Base-by-base conservation (phyloP, 2,797 vertebrate genomes). In the Hippoglossus hippoglossus region DNA sequence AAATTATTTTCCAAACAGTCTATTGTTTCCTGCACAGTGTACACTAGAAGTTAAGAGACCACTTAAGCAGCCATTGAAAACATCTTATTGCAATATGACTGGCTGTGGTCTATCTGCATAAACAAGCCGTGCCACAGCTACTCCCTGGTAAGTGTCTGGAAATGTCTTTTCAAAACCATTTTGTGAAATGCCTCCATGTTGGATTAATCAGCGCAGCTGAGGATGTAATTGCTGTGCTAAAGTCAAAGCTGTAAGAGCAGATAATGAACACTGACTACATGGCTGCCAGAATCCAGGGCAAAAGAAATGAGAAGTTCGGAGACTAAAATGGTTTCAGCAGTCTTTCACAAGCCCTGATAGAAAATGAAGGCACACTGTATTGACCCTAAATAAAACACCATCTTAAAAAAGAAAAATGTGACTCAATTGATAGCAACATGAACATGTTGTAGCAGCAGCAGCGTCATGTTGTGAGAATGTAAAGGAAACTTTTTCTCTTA, bases 181-280 rank as follows among this genome's bases (percentile, higher is more conserved):
- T 89, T 87, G 87, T 79, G 85, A 91, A 92, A 93, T 91, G 89
- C 88, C 91, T 92, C 92, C 84, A 86, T 90, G 90, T 91, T 93
- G 92, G 92, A 92, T 92, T 94, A 94, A 94, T 94, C 92, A 92
- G 90, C 56, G 89, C 92, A 93, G 92, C 91, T 92, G 92, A 94
- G 92, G 91, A 91, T 94, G 93, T 94, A 94, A 94, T 94, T 94
- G 93, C 92, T 84, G 84, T 84, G 87, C 90, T 81, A 80, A 86
- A 93, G 92, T 94, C 91, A 92, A 94, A 93, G 93, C 93, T 94
- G 94, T 89, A 93, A 91, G 90, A 88, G 90, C 87, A 93, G 93
- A 94, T 94, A 94, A 95, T 93, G 89, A 91, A 91, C 82, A 81
- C 86, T 86, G 89, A 90, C 86, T 89, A 85, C 77, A 80, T 77